These are phyloP conservation scores for Eilema sororculum DNA, from an alignment of 2,888 invertebrate species.

Conservation along the genomic window DNA sequence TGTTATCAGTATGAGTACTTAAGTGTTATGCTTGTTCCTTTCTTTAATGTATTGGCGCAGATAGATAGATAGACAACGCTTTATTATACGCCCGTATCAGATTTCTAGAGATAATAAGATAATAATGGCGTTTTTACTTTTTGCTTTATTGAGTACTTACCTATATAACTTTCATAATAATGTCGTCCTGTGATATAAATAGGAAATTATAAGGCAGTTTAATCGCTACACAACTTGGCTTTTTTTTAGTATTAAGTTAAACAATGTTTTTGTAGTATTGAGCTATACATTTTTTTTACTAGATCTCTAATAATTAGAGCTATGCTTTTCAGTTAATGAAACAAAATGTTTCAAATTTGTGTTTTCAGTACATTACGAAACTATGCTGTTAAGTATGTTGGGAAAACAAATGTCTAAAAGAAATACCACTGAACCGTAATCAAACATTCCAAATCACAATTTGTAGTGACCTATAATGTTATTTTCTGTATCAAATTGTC, in stretches of 20 bases:
- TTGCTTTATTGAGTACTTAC: conserved; percentile 25
- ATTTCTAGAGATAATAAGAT: no score
- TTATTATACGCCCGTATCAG: no score
- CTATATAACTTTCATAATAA: conserved; percentile 47
- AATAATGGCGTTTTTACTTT: conserved; percentile 16
- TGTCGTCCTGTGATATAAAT: conserved; percentile 52
- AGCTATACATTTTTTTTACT: background rate
- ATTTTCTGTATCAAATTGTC: conserved; percentile 17
- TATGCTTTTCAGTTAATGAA: background rate
- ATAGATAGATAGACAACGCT: no score
- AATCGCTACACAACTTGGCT: conserved; percentile 18
- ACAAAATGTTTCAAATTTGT: background rate
- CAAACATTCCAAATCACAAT: conserved; percentile 40
- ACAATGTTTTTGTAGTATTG: background rate
- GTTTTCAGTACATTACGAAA: background rate
- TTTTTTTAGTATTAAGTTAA: conserved; percentile 3
- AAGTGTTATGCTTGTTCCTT: conserved; percentile 10
- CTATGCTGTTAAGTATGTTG: conserved; percentile 2
- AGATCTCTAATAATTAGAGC: no score
- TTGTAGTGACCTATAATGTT: conserved; percentile 6
- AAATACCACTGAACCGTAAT: background rate
- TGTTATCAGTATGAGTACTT: conserved; percentile 16
- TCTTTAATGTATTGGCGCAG: conserved; percentile 2
- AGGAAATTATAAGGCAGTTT: conserved; percentile 30
- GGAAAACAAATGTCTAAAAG: conserved; percentile 1